These are phyloP conservation scores for Rhinella marina DNA, from an alignment of 2,797 vertebrate species.

Conservation along the genomic window DNA sequence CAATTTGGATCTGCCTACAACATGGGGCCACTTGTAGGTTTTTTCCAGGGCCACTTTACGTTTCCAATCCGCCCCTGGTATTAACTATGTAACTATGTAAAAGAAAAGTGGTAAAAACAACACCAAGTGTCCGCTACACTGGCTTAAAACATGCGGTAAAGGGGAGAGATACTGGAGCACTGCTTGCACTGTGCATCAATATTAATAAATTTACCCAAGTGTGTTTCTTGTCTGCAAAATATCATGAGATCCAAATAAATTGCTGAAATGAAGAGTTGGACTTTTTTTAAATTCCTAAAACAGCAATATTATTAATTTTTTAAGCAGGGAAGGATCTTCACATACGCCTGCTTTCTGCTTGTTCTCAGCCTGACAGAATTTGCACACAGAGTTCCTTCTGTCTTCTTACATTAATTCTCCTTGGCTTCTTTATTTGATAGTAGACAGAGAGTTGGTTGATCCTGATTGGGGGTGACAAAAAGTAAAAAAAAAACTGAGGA, in stretches of 20 bases:
- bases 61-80: no score
- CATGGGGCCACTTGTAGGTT: no score
- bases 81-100: no score
- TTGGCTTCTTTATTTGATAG: conserved; percentile 14
- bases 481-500: background rate
- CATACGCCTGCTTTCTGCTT: background rate
- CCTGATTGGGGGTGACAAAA: conserved; percentile 40
- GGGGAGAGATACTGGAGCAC: background rate
- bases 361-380: background rate
- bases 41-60: no score
- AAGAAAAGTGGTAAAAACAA: no score
- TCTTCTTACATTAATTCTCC: conserved; percentile 14
- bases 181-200: background rate
- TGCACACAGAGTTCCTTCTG: background rate
- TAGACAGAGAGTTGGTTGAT: background rate
- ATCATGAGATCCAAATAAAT: background rate
- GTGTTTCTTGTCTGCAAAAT: no score
- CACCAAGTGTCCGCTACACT: no score
- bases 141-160: background rate
- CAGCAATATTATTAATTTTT: background rate
- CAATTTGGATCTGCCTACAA: no score
- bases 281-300: background rate
- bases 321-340: background rate
- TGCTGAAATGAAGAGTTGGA: background rate
- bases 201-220: background rate